Evolutionary conservation across 2,888 invertebrate species (phyloP).

Genomic region (Dicyrtoma fusca): DNA sequence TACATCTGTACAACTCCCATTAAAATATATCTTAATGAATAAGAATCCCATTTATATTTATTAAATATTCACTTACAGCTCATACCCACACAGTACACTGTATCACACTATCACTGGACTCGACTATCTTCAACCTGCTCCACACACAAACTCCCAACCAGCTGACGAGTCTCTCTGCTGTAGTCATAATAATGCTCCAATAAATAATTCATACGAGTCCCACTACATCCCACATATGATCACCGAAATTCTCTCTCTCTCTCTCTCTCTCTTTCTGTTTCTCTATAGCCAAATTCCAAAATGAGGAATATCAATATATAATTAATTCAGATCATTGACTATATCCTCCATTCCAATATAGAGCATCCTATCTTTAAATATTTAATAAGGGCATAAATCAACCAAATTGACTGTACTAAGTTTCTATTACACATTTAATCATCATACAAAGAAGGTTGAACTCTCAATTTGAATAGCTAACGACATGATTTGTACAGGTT

Average conservation of each 20-base stretch:
- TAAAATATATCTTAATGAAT: constrained; percentile 24
- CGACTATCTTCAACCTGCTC: no score
- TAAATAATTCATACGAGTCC: constrained; percentile 19
- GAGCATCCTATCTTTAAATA: no score
- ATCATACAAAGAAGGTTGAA: no score
- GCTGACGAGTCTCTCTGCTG: no score
- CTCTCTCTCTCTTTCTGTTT: not conserved
- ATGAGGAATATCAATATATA: not conserved
- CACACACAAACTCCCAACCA: no score
- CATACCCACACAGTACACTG: not conserved
- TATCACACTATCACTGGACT: not conserved
- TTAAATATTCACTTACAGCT: constrained; percentile 27
- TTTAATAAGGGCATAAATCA: no score
- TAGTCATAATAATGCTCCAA: not conserved
- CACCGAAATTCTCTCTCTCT: not conserved
- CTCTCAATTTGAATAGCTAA: no score
- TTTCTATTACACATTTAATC: no score
- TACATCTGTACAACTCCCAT: constrained; percentile 4
- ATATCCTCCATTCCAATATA: no score
- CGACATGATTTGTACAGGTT: no score
- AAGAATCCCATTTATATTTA: constrained; percentile 34
- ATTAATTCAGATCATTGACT: no score
- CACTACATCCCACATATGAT: constrained; percentile 3
- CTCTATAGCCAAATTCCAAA: not conserved
- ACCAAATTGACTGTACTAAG: no score